Base-by-base conservation (phyloP, 2,797 vertebrate species). In the Gorsachius magnificus region DNA sequence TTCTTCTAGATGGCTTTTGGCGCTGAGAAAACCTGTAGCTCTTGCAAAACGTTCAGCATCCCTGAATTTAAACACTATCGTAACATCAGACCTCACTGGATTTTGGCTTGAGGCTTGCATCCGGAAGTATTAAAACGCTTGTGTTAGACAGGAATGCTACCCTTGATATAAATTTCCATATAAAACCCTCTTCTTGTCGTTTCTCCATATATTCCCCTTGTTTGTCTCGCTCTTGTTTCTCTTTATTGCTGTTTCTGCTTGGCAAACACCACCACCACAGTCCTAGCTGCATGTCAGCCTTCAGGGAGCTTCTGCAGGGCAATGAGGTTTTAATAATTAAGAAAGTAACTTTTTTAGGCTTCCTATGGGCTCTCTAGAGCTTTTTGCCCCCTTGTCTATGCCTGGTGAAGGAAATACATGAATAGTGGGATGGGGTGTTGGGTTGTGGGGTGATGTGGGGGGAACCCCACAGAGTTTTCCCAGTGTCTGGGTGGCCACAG, bases 101-200 rank as follows among this genome's bases (percentile, higher is more conserved):
- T 91, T 79, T 95, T 95, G 96, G 95, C 95, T 95, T 69, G 78
- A 82, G 88, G 68, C 77, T 89, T 54, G 60, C 45, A 84, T 92
- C 81, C 78, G 83, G 95, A 96, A 92, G 90, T 89, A 94, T 95
- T 95, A 94, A 95, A 95, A 84, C 18, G 45, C 90, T 90, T 93
- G 71, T 71, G 90, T 95, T 94, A 85, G 79, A 71, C 85, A 93
- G 81, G 94, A 95, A 95, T 95, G 91, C 89, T 96, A 64, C 80
- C 78, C 88, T 95, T 1, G 1, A 77, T 92, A 78, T 76, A 87
- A 93, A 83, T 90, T 96, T 96, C 93, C 89, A 58, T 77, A 64
- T 90, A 93, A 95, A 96, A 93, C 26, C 61, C 76, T 96, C 33
- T 7, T 9, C 82, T 95, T 89, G 89, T 87, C 5, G 0, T 83